phyloP scores from a whole-genome alignment of 2,797 vertebrate genomes.

The Poecilia velifera region DNA sequence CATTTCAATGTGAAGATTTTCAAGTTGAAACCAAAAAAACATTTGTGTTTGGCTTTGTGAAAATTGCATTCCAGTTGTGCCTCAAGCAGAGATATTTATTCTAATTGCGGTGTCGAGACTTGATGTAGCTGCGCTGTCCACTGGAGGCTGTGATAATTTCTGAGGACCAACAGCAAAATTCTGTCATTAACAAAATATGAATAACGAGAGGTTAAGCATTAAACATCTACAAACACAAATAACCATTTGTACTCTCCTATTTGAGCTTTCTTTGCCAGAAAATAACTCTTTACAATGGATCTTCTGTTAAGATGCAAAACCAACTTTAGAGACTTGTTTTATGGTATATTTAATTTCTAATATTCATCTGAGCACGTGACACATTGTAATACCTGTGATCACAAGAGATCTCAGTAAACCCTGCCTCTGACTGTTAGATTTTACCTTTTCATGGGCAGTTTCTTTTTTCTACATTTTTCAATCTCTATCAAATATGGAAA shows the following conservation, averaged over 20 bases:
- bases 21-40: background rate
- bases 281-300: conserved; percentile 15
- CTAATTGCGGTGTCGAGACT: background rate
- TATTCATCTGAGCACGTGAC: conserved; percentile 42
- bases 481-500: conserved; percentile 10
- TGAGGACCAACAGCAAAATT: conserved; percentile 1
- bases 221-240: background rate
- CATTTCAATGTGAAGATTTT: background rate
- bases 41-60: background rate
- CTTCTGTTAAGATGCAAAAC: conserved; percentile 55
- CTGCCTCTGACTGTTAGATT: conserved; percentile 4
- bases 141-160: conserved; percentile 1
- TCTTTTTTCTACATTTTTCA: conserved; percentile 5
- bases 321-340: conserved; percentile 53
- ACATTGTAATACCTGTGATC: conserved; percentile 3
- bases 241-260: background rate
- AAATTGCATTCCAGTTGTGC: conserved; percentile 4
- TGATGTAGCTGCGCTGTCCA: background rate
- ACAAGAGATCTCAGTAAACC: background rate
- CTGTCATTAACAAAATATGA: conserved; percentile 2
- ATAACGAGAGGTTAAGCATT: background rate
- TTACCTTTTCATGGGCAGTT: background rate
- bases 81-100: background rate
- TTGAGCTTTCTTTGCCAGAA: background rate
- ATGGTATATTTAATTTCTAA: conserved; percentile 40